Base-by-base conservation (phyloP, 2,888 invertebrate genomes). In the Iphiclides podalirius region DNA sequence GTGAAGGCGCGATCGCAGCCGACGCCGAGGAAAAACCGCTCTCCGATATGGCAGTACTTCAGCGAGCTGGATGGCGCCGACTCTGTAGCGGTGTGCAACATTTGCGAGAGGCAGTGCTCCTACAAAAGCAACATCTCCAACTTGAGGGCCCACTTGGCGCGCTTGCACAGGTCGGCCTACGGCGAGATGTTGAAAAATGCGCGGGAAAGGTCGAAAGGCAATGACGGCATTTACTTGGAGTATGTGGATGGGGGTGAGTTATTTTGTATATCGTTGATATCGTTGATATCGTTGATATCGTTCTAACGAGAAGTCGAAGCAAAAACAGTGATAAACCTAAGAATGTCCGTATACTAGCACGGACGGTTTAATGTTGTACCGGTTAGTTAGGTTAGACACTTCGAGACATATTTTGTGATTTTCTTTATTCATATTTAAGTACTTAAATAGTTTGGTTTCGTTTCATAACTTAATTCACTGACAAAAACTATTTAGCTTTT, bases 1-100 rank as follows among this genome's bases (percentile, higher is more conserved):
- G 3, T 12, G 1, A 37, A 26, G 13, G 8, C 9, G 1, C 9
- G 9, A 0, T 7, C 1, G 8, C 7, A 2, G 8, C 12, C 16
- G 16, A n/a, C n/a, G n/a, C n/a, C n/a, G n/a, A 26, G 52, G 12
- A 36, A 26, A 9, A 33, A 28, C 6, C 17, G 7, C 12, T 46
- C 16, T 1, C 1, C 8, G 1, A 11, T 55, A n/a, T 61, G 59
- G 58, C 31, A 40, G 0, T 46, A 52, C 46, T 64, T 60, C 31
- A 31, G 45, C 0, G 14, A 12, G 13, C 4, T 37, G 1, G 39
- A 52, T 1, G 6, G 28, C 0, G 16, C 23, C 0, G 39, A 52
- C 0, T 58, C 43, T 49, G 8, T 47, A 0, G 64, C 61, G 0
- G 8, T 7, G 0, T 64, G 65, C 12, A 59, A 59, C 23, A n/a